Conservation (phyloP, 2,797 vertebrate species). For the Orestias chungarensis region DNA sequence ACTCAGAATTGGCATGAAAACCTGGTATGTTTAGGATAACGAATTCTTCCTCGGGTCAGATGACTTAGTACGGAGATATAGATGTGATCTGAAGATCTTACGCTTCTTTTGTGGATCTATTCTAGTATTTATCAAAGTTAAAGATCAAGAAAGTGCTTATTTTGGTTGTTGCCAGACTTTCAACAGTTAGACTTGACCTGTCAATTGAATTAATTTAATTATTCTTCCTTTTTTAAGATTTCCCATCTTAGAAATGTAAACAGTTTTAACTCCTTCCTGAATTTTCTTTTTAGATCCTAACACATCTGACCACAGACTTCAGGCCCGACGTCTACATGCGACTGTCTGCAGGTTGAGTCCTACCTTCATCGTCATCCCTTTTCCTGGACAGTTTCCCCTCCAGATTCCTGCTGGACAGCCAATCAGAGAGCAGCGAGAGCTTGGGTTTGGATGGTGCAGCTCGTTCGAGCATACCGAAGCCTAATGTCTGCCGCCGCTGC, state of each 20-base stretch:
- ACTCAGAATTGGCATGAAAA: too few species aligned
- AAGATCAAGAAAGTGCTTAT: too few species aligned
- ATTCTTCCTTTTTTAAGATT: too few species aligned
- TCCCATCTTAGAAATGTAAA: too few species aligned
- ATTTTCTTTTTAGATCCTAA: not conserved
- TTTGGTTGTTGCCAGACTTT: too few species aligned
- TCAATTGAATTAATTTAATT: too few species aligned
- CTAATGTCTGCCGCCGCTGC: constrained; percentile 3
- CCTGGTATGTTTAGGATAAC: too few species aligned
- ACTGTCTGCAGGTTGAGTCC: not conserved
- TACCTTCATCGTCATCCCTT: constrained; percentile 18
- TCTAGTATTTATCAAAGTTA: not conserved
- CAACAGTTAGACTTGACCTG: too few species aligned
- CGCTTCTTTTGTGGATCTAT: not conserved
- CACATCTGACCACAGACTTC: not conserved
- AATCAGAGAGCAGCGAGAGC: constrained; percentile 34
- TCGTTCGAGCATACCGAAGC: not conserved
- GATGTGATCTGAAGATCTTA: not conserved
- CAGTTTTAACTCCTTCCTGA: not conserved
- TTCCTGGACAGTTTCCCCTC: not conserved
- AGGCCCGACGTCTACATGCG: not conserved
- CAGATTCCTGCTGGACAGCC: constrained; percentile 15
- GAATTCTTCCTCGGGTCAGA: not conserved
- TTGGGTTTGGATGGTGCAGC: not conserved
- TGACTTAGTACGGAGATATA: not conserved